Conservation (phyloP, 1,140 invertebrate genomes). For the Diabrotica virgifera region DNA sequence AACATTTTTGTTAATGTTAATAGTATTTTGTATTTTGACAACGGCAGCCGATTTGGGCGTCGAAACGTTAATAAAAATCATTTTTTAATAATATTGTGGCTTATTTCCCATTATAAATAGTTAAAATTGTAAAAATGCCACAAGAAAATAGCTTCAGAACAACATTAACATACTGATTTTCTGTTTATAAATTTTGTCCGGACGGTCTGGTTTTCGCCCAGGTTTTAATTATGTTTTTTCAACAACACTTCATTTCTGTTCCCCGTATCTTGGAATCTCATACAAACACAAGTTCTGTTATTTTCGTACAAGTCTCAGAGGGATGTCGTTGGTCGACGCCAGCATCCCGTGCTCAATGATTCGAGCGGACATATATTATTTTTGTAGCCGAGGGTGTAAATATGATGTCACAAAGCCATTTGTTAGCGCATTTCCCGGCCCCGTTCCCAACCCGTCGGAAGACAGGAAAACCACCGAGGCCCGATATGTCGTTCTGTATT, state of each 20-base stretch:
- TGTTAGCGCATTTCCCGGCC: slow-evolving; percentile 47
- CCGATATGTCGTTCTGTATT: slow-evolving; percentile 48
- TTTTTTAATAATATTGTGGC: too few species aligned
- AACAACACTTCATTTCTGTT: not conserved
- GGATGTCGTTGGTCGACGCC: slow-evolving; percentile 30
- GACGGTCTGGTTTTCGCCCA: too few species aligned
- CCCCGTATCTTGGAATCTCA: not conserved
- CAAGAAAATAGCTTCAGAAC: too few species aligned
- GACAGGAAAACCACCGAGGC: slow-evolving; percentile 45
- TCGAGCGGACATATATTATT: slow-evolving; percentile 51
- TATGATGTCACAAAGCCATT: slow-evolving; percentile 51
- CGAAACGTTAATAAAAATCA: too few species aligned
- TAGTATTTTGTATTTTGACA: too few species aligned
- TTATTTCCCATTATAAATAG: too few species aligned
- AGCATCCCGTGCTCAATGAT: slow-evolving; percentile 46
- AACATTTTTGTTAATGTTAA: too few species aligned
- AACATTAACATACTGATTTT: too few species aligned
- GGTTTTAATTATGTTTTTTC: too few species aligned
- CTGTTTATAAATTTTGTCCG: too few species aligned
- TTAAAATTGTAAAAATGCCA: too few species aligned
- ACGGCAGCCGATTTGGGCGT: too few species aligned
- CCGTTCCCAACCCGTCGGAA: slow-evolving; percentile 40
- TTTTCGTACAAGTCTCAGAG: slow-evolving; percentile 18
- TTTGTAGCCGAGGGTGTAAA: slow-evolving; percentile 50
- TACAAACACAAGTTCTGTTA: slow-evolving; percentile 5